Percentiles rank a stretch among this genome's conserved stretches.
These are phyloP conservation scores for Plestiodon gilberti DNA, from an alignment of 2,113 vertebrate species.

Conservation along the genomic window DNA sequence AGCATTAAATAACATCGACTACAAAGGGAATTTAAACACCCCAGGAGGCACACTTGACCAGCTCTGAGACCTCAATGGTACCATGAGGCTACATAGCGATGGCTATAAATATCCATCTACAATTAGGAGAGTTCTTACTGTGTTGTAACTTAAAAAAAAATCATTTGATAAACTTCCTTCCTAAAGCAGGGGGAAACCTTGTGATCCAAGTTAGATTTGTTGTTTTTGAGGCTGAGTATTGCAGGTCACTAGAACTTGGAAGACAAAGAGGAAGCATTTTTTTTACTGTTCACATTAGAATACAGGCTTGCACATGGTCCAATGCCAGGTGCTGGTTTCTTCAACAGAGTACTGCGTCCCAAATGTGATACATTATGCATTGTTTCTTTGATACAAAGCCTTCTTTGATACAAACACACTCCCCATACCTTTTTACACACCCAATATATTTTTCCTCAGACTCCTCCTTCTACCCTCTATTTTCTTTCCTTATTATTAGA, in stretches of 20 bases:
- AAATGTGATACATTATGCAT: neutral
- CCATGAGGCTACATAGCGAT: neutral
- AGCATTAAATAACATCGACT: conserved; percentile 56
- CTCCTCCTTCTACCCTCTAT: neutral
- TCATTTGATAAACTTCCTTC: neutral
- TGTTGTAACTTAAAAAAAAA: neutral
- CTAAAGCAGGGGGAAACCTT: neutral
- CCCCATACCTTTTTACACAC: neutral
- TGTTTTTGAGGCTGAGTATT: neutral
- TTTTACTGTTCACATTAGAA: neutral
- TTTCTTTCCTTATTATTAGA: neutral
- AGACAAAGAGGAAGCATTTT: neutral
- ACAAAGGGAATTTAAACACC: conserved; percentile 49
- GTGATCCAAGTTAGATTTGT: neutral
- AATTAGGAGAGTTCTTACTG: neutral
- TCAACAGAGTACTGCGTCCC: neutral
- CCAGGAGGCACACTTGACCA: neutral
- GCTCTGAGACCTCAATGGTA: neutral
- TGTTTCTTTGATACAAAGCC: neutral
- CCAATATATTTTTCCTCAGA: too few relatives aligned
- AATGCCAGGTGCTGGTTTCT: neutral
- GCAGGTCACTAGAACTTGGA: neutral
- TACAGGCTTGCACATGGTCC: neutral
- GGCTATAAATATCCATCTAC: conserved; percentile 9
- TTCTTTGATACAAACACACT: neutral